Conservation (phyloP, 1,140 invertebrate species). For the Myzus persicae region DNA sequence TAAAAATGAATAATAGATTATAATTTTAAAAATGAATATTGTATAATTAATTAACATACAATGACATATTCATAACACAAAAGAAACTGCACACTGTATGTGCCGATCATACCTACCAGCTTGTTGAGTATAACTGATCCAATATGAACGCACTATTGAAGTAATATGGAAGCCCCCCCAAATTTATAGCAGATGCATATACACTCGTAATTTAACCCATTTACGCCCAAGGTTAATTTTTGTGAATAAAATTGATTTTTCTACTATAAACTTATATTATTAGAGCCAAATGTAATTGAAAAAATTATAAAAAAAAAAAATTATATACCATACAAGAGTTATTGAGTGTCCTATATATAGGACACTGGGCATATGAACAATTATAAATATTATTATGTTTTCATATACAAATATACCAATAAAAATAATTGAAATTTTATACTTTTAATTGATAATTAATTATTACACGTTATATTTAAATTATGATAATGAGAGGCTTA, state of each 20-base stretch:
- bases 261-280: neutral
- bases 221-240: neutral
- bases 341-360: constrained; percentile 21
- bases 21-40: no score
- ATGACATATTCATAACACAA: no score
- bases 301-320: constrained; percentile 19
- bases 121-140: no score
- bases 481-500: neutral
- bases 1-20: no score
- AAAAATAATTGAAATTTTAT: neutral
- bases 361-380: neutral
- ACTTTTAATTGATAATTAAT: constrained; percentile 19
- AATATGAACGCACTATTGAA: no score
- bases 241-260: constrained; percentile 12
- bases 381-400: neutral
- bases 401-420: neutral
- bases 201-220: no score
- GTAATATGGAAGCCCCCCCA: no score
- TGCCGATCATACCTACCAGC: no score
- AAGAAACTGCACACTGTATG: no score
- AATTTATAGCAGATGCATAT: no score
- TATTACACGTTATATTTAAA: neutral
- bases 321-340: neutral
- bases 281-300: neutral
- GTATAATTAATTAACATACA: no score